phyloP scores from a whole-genome alignment of 1,140 invertebrate genomes.

The Drosophila novamexicana region DNA sequence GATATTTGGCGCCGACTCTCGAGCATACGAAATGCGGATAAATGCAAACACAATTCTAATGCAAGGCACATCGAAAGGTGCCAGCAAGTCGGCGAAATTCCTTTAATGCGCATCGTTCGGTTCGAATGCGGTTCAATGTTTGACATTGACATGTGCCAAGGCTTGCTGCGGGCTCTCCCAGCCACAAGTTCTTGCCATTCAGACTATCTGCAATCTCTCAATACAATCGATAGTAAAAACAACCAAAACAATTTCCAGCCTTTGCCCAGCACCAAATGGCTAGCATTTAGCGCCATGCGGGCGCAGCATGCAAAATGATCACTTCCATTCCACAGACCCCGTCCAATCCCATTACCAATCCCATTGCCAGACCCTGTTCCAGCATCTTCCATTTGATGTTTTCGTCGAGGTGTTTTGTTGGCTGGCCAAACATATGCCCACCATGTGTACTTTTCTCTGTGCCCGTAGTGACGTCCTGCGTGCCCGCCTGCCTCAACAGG shows the following conservation, averaged over 20 bases:
- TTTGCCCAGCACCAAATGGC: constrained; percentile 28
- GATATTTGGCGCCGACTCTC: constrained; percentile 67
- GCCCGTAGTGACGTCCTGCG: constrained; percentile 2
- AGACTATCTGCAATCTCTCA: constrained; percentile 7
- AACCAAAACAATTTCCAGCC: constrained; percentile 15
- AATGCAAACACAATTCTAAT: constrained; percentile 69
- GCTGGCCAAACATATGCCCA: constrained; percentile 55
- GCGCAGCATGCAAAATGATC: constrained; percentile 59
- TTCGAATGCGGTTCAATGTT: constrained; percentile 57
- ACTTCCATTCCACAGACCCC: constrained; percentile 4
- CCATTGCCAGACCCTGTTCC: background rate
- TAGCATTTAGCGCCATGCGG: constrained; percentile 72
- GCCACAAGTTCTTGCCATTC: background rate
- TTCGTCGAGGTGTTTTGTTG: constrained; percentile 64
- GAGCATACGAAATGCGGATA: constrained; percentile 51
- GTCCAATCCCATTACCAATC: constrained; percentile 3
- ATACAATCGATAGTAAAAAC: background rate
- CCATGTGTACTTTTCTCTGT: constrained; percentile 39
- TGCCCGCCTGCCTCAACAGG: constrained; percentile 14
- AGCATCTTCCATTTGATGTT: constrained; percentile 33
- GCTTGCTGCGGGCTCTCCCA: constrained; percentile 25
- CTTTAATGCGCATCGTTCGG: constrained; percentile 58
- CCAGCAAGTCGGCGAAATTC: constrained; percentile 74
- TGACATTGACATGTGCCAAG: constrained; percentile 75
- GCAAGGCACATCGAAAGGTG: constrained; percentile 66